phyloP scores from a whole-genome alignment of 92 coral and sea anemone species.

The Heteractis magnifica region DNA sequence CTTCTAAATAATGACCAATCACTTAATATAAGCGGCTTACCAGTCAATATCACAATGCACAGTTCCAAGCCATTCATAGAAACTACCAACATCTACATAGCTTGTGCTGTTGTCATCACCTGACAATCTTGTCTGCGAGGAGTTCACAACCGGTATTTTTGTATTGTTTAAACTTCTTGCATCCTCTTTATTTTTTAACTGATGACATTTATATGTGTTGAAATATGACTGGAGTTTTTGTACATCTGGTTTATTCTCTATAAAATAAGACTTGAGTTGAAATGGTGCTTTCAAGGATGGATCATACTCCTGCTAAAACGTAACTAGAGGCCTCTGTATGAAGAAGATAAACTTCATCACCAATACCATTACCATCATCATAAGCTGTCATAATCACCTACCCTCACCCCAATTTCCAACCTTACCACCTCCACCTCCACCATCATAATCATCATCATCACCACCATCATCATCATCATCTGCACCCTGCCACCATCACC shows the following conservation, averaged over 20 bases:
- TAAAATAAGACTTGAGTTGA: not conserved
- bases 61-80: conserved; percentile 97
- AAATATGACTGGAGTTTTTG: conserved; percentile 58
- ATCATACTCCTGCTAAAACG: not conserved
- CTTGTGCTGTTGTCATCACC: conserved; percentile 24
- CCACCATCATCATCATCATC: too few species aligned
- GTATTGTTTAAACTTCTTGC: conserved; percentile 5
- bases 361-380: too few species aligned
- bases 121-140: conserved; percentile 29
- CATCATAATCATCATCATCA: too few species aligned
- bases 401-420: too few species aligned
- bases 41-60: conserved; percentile 87
- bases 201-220: conserved; percentile 40
- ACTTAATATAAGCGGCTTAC: conserved; percentile 39
- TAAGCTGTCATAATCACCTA: too few species aligned
- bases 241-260: conserved; percentile 39
- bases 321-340: too few species aligned
- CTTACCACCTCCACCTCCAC: too few species aligned
- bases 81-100: conserved; percentile 60
- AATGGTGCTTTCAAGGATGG: not conserved
- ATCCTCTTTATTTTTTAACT: conserved; percentile 36
- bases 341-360: too few species aligned
- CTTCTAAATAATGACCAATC: too few species aligned
- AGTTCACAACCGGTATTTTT: conserved; percentile 54
- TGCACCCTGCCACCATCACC: too few species aligned